Evolutionary conservation across 2,797 vertebrate genomes (phyloP).

Genomic region (Okamejei kenojei): DNA sequence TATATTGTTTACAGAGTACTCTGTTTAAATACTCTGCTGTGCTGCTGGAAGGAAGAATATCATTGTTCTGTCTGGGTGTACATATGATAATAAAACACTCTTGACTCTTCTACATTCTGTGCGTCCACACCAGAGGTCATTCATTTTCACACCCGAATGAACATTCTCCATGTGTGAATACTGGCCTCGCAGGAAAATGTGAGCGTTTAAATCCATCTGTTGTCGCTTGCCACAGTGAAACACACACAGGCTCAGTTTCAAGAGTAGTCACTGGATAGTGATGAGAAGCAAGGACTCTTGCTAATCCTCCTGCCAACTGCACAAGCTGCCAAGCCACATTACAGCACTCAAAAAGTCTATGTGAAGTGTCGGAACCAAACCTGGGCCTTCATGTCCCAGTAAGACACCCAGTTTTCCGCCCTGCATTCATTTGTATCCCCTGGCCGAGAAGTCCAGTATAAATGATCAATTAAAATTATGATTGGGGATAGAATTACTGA

Average conservation of each 20-base stretch:
- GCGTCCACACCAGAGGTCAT: background rate
- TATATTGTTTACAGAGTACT: too few species aligned
- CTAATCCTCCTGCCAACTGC: background rate
- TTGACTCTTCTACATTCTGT: background rate
- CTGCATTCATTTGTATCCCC: background rate
- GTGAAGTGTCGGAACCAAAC: background rate
- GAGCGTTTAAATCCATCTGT: background rate
- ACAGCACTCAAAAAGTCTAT: background rate
- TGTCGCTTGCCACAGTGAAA: background rate
- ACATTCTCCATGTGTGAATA: background rate
- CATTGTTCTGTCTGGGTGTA: too few species aligned
- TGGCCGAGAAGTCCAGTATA: background rate
- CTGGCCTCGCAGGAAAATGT: background rate
- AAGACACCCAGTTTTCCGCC: background rate
- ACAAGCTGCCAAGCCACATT: background rate
- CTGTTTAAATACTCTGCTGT: too few species aligned
- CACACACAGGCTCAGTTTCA: background rate
- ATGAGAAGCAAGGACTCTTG: background rate
- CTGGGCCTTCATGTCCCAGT: background rate
- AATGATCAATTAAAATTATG: background rate
- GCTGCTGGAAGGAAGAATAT: too few species aligned
- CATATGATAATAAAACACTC: too few species aligned
- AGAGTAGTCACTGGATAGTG: background rate
- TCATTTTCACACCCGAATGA: background rate
- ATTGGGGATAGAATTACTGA: too few species aligned